Evolutionary conservation across 2,113 vertebrate species (phyloP).

Genomic region (Rallus limicola): DNA sequence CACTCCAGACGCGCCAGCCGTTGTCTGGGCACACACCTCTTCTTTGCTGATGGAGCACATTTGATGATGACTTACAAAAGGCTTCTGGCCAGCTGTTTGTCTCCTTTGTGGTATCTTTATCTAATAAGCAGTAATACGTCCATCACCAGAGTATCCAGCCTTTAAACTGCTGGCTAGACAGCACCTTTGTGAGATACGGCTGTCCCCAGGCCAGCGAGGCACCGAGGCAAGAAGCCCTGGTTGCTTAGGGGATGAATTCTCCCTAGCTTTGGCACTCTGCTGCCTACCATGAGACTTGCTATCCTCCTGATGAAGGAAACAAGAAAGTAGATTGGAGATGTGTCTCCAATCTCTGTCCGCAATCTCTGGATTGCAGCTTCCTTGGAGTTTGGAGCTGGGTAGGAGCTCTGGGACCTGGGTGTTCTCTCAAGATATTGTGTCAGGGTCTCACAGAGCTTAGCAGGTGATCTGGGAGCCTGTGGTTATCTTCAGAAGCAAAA

Average conservation of each 20-base stretch:
- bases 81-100: neutral
- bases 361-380: neutral
- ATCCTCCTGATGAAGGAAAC: neutral
- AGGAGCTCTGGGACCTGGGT: rapidly evolving
- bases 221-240: neutral
- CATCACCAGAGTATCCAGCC: neutral
- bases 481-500: neutral
- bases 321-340: neutral
- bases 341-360: neutral
- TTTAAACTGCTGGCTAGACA: neutral
- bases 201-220: too few relatives aligned
- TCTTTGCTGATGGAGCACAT: neutral
- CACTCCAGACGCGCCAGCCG: rapidly evolving
- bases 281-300: neutral
- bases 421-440: neutral
- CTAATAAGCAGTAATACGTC: neutral
- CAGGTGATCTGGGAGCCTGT: neutral
- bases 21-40: neutral
- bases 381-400: neutral
- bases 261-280: neutral
- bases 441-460: neutral
- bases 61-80: neutral
- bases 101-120: neutral
- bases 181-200: neutral
- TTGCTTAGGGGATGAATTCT: neutral